phyloP scores from a whole-genome alignment of 92 coral and sea anemone genomes.

The Porites cylindrica region DNA sequence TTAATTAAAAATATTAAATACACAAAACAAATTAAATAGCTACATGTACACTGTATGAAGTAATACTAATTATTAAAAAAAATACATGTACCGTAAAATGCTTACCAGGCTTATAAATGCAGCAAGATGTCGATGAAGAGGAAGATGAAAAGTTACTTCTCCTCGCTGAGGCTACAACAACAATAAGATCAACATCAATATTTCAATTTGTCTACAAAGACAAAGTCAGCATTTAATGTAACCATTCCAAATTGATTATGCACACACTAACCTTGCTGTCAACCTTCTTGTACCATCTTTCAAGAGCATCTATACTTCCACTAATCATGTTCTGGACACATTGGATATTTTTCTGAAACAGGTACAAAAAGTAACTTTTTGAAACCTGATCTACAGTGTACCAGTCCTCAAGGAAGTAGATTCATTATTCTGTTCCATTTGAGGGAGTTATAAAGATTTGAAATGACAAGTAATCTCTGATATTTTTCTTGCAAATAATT shows the following conservation, averaged over 20 bases:
- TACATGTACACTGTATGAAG: too few relatives aligned
- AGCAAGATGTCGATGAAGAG: constrained; percentile 90
- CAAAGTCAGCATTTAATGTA: not conserved
- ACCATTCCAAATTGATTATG: not conserved
- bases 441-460: too few relatives aligned
- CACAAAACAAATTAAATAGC: too few relatives aligned
- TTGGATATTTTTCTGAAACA: constrained; percentile 70
- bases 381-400: not conserved
- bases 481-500: too few relatives aligned
- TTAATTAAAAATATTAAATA: too few relatives aligned
- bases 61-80: not conserved
- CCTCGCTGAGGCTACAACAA: constrained; percentile 88
- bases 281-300: constrained; percentile 84
- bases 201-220: not conserved
- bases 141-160: constrained; percentile 96
- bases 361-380: not conserved
- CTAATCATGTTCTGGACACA: constrained; percentile 88
- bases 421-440: too few relatives aligned
- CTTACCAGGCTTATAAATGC: constrained; percentile 95
- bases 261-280: constrained; percentile 71
- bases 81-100: not conserved
- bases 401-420: too few relatives aligned
- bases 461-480: too few relatives aligned
- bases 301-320: constrained; percentile 78
- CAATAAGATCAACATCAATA: not conserved